Evolutionary conservation across 2,113 vertebrate species (phyloP).

Genomic region (Chaetura pelagica): DNA sequence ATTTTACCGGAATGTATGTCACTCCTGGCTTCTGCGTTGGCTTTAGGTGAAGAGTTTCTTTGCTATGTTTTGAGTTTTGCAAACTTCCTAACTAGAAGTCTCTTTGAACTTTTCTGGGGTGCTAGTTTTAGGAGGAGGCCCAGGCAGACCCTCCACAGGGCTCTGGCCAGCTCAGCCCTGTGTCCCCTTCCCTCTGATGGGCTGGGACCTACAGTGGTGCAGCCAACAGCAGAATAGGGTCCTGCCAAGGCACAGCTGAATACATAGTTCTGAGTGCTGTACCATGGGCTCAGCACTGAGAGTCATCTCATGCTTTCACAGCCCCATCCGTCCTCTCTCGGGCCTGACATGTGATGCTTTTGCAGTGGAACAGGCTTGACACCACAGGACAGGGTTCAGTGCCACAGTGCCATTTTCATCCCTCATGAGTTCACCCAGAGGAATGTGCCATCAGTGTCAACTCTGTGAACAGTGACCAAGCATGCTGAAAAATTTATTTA

Average conservation of each 20-base stretch:
- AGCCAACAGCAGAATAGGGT: not conserved
- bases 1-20: not conserved
- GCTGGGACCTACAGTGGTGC: not conserved
- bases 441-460: not conserved
- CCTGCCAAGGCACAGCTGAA: not conserved
- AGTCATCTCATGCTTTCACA: not conserved
- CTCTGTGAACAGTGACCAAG: not conserved
- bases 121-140: not conserved
- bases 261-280: not conserved
- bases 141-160: not conserved
- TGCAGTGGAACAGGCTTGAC: not conserved
- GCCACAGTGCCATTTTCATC: accelerated
- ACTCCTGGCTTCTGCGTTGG: accelerated
- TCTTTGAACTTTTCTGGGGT: not conserved
- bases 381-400: not conserved
- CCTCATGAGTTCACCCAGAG: not conserved
- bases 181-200: not conserved
- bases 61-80: not conserved
- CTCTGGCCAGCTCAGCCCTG: not conserved
- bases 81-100: not conserved
- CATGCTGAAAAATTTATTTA: not conserved
- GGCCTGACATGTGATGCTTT: not conserved
- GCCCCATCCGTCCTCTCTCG: not conserved
- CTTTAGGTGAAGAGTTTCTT: not conserved
- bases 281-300: not conserved